phyloP scores from a whole-genome alignment of 2,113 vertebrate genomes.

The Eurystomus gularis region DNA sequence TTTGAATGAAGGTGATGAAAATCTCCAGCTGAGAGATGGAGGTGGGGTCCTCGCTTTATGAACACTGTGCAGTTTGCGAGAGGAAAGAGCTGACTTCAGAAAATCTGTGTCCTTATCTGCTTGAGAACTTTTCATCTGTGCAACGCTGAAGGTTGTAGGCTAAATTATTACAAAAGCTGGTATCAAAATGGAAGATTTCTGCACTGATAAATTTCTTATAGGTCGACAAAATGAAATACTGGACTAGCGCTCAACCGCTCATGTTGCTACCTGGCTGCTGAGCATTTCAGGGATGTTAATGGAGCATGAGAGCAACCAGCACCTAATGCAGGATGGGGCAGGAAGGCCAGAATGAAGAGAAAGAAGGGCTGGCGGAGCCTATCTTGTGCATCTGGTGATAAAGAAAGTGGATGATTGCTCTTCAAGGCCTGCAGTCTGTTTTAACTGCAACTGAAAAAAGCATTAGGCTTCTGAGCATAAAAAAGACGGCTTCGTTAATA shows the following conservation, averaged over 20 bases:
- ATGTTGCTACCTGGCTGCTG: not conserved
- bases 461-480: not conserved
- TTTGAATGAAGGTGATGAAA: not conserved
- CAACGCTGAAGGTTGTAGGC: not conserved
- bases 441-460: not conserved
- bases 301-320: not conserved
- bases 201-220: not conserved
- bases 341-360: not conserved
- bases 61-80: not conserved
- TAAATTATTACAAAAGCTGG: not conserved
- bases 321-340: not conserved
- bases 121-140: not conserved
- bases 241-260: not conserved
- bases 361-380: not conserved
- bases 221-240: not conserved
- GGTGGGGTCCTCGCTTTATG: not conserved
- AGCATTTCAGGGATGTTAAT: not conserved
- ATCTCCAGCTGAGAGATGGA: not conserved
- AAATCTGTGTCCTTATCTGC: not conserved
- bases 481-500: not conserved
- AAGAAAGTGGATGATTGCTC: not conserved
- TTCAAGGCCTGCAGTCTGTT: not conserved
- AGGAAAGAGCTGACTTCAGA: not conserved
- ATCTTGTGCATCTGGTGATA: not conserved
- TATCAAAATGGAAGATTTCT: not conserved